phyloP scores from a whole-genome alignment of 2,888 invertebrate genomes.

The Tryphoninae sp. region DNA sequence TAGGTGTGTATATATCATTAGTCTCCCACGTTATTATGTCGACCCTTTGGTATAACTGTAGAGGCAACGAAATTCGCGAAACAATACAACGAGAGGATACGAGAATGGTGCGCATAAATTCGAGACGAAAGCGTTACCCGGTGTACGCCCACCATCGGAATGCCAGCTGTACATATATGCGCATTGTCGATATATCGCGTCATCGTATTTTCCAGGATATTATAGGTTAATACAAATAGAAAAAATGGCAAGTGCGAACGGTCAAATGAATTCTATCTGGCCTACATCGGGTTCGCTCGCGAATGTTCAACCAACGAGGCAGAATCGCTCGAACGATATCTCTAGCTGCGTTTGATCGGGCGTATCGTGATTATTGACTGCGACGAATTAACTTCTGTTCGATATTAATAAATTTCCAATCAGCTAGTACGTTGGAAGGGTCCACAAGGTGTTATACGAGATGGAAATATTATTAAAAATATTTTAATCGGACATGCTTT shows the following conservation, averaged over 20 bases:
- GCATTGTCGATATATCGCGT: not conserved
- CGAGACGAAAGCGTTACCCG: not conserved
- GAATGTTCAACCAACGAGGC: too few relatives aligned
- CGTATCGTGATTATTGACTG: too few relatives aligned
- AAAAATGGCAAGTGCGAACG: constrained; percentile 17
- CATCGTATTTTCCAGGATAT: constrained; percentile 28
- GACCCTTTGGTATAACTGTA: not conserved
- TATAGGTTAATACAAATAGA: constrained; percentile 5
- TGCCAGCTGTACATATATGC: not conserved
- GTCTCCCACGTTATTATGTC: not conserved
- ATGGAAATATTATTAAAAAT: too few relatives aligned
- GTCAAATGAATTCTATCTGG: constrained; percentile 38
- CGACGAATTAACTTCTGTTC: too few relatives aligned
- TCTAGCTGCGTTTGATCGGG: too few relatives aligned
- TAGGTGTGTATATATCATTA: not conserved
- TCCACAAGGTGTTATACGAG: too few relatives aligned
- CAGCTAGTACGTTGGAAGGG: too few relatives aligned
- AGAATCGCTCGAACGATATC: too few relatives aligned
- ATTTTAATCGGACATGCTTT: too few relatives aligned
- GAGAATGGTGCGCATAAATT: constrained; percentile 12
- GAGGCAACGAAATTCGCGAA: constrained; percentile 6
- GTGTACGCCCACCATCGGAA: not conserved
- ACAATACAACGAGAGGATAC: constrained; percentile 9
- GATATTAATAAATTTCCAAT: too few relatives aligned
- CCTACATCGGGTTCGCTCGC: not conserved